Evolutionary conservation across 1,140 invertebrate species (phyloP).

Genomic region (Gryon sp.): DNA sequence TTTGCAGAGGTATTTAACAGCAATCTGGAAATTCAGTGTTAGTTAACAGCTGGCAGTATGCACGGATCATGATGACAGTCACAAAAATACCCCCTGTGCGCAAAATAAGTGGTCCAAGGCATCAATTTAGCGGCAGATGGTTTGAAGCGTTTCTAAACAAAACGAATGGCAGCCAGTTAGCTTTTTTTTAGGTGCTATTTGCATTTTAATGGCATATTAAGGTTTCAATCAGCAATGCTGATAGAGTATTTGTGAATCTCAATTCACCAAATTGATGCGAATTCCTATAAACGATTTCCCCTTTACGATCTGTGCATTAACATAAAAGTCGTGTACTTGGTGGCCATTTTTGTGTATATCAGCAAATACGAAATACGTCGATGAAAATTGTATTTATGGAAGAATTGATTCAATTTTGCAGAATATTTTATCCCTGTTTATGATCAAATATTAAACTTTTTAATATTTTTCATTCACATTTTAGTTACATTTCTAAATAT

Average conservation of each 20-base stretch:
- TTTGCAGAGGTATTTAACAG: too few relatives aligned
- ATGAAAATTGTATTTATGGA: conserved; percentile 16
- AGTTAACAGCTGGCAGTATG: conserved; percentile 46
- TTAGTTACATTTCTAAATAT: too few relatives aligned
- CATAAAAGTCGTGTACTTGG: conserved; percentile 22
- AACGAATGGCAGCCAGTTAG: conserved; percentile 37
- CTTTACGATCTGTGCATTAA: conserved; percentile 28
- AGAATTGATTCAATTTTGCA: conserved; percentile 16
- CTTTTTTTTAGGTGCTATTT: conserved; percentile 44
- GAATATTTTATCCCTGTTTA: too few relatives aligned
- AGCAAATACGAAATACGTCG: not conserved
- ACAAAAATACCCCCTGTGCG: conserved; percentile 33
- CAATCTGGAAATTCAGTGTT: conserved; percentile 19
- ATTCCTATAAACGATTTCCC: conserved; percentile 17
- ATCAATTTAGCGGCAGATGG: conserved; percentile 53
- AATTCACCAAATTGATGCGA: conserved; percentile 23
- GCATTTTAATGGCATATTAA: conserved; percentile 57
- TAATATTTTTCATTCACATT: too few relatives aligned
- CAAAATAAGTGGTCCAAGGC: conserved; percentile 41
- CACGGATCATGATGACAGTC: conserved; percentile 59
- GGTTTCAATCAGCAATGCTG: conserved; percentile 37
- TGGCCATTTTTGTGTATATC: conserved; percentile 9
- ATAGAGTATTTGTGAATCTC: conserved; percentile 21
- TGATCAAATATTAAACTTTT: too few relatives aligned
- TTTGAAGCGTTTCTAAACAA: conserved; percentile 25